Base-by-base conservation (phyloP, 2,888 invertebrate species). In the Arctia plantaginis region DNA sequence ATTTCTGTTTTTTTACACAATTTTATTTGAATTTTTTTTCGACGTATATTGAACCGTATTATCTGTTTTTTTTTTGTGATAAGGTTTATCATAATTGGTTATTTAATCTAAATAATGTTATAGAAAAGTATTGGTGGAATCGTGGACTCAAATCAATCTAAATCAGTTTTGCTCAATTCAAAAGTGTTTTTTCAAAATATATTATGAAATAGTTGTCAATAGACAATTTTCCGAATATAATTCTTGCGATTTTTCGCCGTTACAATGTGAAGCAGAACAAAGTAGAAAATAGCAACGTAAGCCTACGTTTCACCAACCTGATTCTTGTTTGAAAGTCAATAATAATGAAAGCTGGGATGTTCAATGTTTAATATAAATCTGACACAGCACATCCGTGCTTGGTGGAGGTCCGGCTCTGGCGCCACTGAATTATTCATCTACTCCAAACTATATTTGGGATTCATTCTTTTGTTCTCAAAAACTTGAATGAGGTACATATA, bases 371-470 rank as follows among this genome's bases (percentile, higher is more conserved):
- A 85, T 87, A 89, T 88, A 87, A 90, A 90, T 89, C 88, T 88
- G 89, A 86, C 86, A 79, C 82, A 87, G 88, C 88, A 86, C 80
- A 87, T 87, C 86, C 85, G 79, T 80, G 77, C 77, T 81, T 82
- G 80, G 80, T 77, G 79, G 81, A 80, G 81, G 82, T 75, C 81
- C 77, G 77, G 77, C 78, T 83, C 77, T 80, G 84, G 83, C 75
- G 75, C 80, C 83, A 73, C 82, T 91, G 92, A 92, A 92, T 92
- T 81, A 92, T 92, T 91, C 91, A 92, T 90, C 77, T 80, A 75
- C 85, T 84, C 79, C 84, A 85, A 87, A 88, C 87, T 88, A 88
- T 88, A 88, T 84, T 89, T 86, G 84, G 85, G 86, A 89, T 88
- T 91, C 89, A 88, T 90, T 88, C 88, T 90, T 89, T 88, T 90